A percentile compares a stretch with the other conserved stretches of the same genome.
Evolutionary conservation across 1,140 invertebrate species (phyloP).

Genomic region (Philopotamus ludificatus): DNA sequence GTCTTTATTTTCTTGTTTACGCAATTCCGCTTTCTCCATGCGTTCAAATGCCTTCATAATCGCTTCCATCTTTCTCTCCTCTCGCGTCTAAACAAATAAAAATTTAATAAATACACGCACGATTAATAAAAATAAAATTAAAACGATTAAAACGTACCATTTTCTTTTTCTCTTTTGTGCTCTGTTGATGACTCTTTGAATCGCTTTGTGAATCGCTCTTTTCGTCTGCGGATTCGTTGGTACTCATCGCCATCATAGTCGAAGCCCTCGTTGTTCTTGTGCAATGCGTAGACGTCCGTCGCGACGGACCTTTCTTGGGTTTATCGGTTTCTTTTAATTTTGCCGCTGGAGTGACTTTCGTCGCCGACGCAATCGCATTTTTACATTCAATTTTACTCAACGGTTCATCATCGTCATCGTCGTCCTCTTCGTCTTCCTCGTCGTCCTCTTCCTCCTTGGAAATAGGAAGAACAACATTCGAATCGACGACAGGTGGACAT

Average conservation of each 20-base stretch:
- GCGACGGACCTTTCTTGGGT: slow-evolving; percentile 41
- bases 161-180: slow-evolving; percentile 55
- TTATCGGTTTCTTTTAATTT: slow-evolving; percentile 27
- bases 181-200: slow-evolving; percentile 49
- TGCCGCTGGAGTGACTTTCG: slow-evolving; percentile 44
- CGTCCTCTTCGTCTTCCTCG: slow-evolving; percentile 33
- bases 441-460: not conserved
- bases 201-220: slow-evolving; percentile 59
- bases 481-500: not conserved
- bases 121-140: slow-evolving; percentile 13
- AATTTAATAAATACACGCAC: slow-evolving; percentile 12
- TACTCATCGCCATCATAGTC: slow-evolving; percentile 43
- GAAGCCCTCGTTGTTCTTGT: slow-evolving; percentile 50
- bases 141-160: slow-evolving; percentile 47
- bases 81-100: slow-evolving; percentile 65
- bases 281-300: slow-evolving; percentile 49
- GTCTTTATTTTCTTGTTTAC: slow-evolving; percentile 70
- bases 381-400: slow-evolving; percentile 29
- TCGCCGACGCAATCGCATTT: not conserved
- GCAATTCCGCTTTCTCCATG: slow-evolving; percentile 74
- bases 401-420: slow-evolving; percentile 34
- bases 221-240: slow-evolving; percentile 49
- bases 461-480: not conserved
- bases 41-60: slow-evolving; percentile 91
- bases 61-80: slow-evolving; percentile 95